Evolutionary conservation across 2,113 vertebrate species (phyloP).

Genomic region (Dryoscopus gambensis): DNA sequence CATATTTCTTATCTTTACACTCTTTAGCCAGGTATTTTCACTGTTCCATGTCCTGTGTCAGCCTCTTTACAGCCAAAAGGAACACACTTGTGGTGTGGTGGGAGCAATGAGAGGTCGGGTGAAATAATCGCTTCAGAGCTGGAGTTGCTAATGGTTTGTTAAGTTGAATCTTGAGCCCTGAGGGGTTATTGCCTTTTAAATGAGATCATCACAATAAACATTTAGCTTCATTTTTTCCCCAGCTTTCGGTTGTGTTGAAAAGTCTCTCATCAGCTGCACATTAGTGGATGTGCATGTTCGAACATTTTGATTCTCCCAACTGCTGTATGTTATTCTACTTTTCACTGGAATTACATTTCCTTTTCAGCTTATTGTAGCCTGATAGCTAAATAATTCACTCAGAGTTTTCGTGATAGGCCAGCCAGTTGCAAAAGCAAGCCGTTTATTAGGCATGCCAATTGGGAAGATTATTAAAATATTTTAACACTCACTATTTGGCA

Average conservation of each 20-base stretch:
- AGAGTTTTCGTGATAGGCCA: not conserved
- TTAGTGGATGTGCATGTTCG: not conserved
- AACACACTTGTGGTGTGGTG: not conserved
- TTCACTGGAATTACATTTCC: not conserved
- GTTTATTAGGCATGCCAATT: not conserved
- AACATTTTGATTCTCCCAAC: not conserved
- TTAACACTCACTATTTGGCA: not conserved
- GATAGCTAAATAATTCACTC: not conserved
- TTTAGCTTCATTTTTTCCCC: not conserved
- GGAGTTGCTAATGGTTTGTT: not conserved
- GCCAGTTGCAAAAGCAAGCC: not conserved
- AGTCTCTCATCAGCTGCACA: not conserved
- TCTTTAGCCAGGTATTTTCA: not conserved
- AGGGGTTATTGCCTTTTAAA: slow-evolving; percentile 5
- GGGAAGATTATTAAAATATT: not conserved
- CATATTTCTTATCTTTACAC: not conserved
- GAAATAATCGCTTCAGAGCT: not conserved
- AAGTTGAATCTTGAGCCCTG: not conserved
- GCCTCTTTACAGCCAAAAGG: not conserved
- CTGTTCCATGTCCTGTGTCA: not conserved
- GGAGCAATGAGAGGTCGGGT: not conserved
- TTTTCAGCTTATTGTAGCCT: not conserved
- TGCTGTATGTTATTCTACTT: not conserved
- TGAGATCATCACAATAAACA: not conserved
- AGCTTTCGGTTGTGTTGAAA: not conserved